These are phyloP conservation scores for Steatocranus sp. DNA, from an alignment of 2,797 vertebrate genomes.

Conservation along the genomic window DNA sequence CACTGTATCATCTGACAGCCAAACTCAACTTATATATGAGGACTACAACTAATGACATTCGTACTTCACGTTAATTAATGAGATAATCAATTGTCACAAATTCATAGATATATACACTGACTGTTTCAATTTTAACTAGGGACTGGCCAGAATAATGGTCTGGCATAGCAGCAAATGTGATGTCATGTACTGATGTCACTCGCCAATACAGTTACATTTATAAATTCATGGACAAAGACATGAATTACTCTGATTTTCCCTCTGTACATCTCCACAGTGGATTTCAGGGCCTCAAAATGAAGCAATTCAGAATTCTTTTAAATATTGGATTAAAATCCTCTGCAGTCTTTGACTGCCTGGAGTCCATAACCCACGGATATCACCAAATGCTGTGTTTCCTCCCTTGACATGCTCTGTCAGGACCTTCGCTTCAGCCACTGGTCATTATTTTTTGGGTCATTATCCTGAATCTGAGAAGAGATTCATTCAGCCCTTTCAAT, in stretches of 20 bases:
- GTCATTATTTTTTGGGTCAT: not conserved
- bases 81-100: not conserved
- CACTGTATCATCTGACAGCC: not conserved
- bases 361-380: not conserved
- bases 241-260: not conserved
- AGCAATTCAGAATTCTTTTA: not conserved
- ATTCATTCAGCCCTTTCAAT: not conserved
- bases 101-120: not conserved
- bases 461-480: not conserved
- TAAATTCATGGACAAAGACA: not conserved
- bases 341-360: not conserved
- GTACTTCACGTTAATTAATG: not conserved
- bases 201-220: not conserved
- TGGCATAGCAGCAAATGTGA: not conserved
- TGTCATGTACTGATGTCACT: not conserved
- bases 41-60: not conserved
- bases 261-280: not conserved
- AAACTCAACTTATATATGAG: not conserved
- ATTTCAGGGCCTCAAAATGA: not conserved
- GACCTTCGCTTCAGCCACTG: not conserved
- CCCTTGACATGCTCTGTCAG: not conserved
- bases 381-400: not conserved
- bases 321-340: not conserved
- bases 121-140: not conserved
- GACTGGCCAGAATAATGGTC: not conserved